Evolutionary conservation across 2,888 invertebrate genomes (phyloP).

Genomic region (Ophion slaviceki): DNA sequence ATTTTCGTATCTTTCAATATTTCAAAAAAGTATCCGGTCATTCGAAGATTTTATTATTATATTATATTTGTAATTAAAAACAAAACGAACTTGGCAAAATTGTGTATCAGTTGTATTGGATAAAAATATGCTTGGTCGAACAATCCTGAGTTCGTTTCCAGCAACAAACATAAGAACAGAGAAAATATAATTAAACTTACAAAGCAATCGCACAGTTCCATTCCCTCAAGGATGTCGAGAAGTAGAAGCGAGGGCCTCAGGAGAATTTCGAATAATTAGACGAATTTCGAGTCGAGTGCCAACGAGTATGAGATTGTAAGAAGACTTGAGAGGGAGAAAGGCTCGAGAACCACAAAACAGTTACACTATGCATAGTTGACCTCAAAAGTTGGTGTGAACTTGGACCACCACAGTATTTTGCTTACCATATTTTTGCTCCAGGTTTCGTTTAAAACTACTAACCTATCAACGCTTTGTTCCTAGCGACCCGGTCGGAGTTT

Average conservation of each 20-base stretch:
- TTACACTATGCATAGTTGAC: not conserved
- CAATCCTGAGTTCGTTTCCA: not conserved
- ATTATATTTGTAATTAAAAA: not conserved
- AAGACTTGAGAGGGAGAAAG: conserved; percentile 17
- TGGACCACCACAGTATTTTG: not conserved
- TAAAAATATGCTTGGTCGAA: not conserved
- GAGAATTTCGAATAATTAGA: conserved; percentile 39
- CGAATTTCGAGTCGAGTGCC: conserved; percentile 36
- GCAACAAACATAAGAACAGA: not conserved
- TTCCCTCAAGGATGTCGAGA: not conserved
- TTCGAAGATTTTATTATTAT: no score
- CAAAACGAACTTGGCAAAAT: not conserved
- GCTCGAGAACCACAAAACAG: conserved; percentile 7
- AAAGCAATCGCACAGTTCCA: not conserved
- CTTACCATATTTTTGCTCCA: not conserved
- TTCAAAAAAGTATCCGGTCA: no score
- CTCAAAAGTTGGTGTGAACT: conserved; percentile 3
- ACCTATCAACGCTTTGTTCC: not conserved
- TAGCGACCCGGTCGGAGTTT: not conserved
- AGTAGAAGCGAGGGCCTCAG: conserved; percentile 14
- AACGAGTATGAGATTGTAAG: conserved; percentile 19
- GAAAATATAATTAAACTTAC: not conserved
- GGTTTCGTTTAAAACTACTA: not conserved
- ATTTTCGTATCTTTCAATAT: no score
- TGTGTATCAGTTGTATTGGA: not conserved